phyloP scores from a whole-genome alignment of 1,140 invertebrate species.

The Cotesia glomerata region DNA sequence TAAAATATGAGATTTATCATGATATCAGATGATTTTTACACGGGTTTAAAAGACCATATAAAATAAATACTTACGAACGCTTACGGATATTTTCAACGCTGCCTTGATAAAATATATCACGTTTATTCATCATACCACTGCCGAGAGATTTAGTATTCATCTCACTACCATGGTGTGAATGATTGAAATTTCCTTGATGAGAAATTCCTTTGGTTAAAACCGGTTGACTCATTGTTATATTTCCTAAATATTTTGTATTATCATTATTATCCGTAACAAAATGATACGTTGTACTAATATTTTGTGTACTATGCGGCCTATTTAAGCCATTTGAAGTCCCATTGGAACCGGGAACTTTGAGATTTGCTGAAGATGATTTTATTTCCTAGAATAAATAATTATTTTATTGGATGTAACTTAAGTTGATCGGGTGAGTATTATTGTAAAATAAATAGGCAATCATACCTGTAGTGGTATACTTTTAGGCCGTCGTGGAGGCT shows the following conservation, averaged over 20 bases:
- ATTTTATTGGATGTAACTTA: background rate
- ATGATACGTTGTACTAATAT: constrained; percentile 34
- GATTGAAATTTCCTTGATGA: constrained; percentile 13
- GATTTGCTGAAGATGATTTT: constrained; percentile 5
- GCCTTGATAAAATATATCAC: constrained; percentile 87
- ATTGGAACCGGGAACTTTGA: constrained; percentile 10
- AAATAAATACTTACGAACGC: constrained; percentile 40
- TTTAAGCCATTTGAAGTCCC: constrained; percentile 28
- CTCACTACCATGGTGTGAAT: constrained; percentile 25
- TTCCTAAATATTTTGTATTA: constrained; percentile 38
- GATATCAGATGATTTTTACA: too few relatives aligned
- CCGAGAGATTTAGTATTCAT: constrained; percentile 50
- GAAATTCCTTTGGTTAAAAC: constrained; percentile 62
- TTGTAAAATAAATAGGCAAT: background rate
- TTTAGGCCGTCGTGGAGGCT: constrained; percentile 47
- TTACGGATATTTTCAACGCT: constrained; percentile 73
- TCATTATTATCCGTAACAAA: constrained; percentile 21
- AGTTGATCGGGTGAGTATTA: too few relatives aligned
- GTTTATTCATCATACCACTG: constrained; percentile 80
- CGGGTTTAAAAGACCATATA: constrained; percentile 8
- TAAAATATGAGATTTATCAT: too few relatives aligned
- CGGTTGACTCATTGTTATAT: constrained; percentile 71
- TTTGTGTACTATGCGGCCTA: constrained; percentile 36
- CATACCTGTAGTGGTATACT: constrained; percentile 37
- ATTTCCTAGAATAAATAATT: constrained; percentile 11